Conservation (phyloP, 2,113 vertebrate species). For the Oryzias javanicus region DNA sequence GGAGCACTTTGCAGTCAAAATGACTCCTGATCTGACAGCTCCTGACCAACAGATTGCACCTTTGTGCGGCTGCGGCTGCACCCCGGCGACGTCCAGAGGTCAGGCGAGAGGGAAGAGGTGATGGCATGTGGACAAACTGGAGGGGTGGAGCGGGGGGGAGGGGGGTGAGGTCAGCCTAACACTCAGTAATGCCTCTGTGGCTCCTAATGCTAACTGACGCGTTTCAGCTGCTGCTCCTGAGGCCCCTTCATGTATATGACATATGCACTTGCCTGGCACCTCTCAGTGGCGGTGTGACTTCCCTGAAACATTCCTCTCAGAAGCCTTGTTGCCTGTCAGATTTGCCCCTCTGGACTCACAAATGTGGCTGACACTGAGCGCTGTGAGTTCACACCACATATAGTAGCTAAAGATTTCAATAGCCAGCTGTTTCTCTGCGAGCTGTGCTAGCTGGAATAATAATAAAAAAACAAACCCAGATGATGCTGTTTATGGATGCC, state of each 20-base stretch:
- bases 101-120: conserved; percentile 48
- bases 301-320: conserved; percentile 54
- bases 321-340: conserved; percentile 60
- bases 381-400: conserved; percentile 33
- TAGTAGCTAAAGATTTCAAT: conserved; percentile 25
- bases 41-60: conserved; percentile 58
- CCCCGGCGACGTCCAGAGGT: conserved; percentile 48
- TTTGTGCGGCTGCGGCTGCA: conserved; percentile 44
- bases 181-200: conserved; percentile 44
- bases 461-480: conserved; percentile 16
- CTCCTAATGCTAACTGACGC: conserved; percentile 58
- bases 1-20: conserved; percentile 40
- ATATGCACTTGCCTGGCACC: conserved; percentile 64
- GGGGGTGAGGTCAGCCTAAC: conserved; percentile 22
- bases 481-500: conserved; percentile 18
- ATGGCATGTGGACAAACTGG: conserved; percentile 51
- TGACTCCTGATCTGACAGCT: conserved; percentile 58
- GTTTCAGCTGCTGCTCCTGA: conserved; percentile 68
- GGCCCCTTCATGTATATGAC: conserved; percentile 68
- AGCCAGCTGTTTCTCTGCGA: conserved; percentile 23
- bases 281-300: conserved; percentile 58
- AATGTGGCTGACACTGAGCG: conserved; percentile 57
- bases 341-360: conserved; percentile 42
- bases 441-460: conserved; percentile 26
- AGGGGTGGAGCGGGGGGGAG: conserved; percentile 15